A percentile compares a stretch with the other conserved stretches of the same genome.
Evolutionary conservation across 2,888 invertebrate genomes (phyloP).

Genomic region (Parapristionchus giblindavisi): DNA sequence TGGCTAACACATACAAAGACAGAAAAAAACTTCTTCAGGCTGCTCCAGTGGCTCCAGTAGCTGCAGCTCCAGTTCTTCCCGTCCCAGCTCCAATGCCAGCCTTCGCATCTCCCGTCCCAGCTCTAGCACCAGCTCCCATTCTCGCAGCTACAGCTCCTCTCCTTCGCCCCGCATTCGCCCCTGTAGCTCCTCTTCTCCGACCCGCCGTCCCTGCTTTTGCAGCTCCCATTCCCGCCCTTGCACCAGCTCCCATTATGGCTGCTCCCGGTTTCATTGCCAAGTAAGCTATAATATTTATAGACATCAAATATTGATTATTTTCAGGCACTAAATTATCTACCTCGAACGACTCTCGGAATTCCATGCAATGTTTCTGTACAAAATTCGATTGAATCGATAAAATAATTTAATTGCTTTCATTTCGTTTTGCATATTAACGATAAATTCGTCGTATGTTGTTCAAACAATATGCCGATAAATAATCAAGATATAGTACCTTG

Average conservation of each 20-base stretch:
- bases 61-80: no score
- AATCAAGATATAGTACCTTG: no score
- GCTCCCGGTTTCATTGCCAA: slow-evolving; percentile 6
- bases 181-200: background rate
- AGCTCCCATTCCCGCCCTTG: background rate
- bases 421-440: no score
- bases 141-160: slow-evolving; percentile 9
- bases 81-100: background rate
- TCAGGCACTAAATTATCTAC: background rate
- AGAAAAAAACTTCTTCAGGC: no score
- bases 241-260: background rate
- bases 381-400: no score
- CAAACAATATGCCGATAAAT: no score
- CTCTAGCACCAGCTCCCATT: slow-evolving; percentile 3
- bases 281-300: background rate
- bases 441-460: no score
- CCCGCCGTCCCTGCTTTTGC: slow-evolving; percentile 12
- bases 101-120: background rate
- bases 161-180: background rate
- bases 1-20: no score
- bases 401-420: no score
- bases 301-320: background rate
- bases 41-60: background rate
- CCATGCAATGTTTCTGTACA: background rate
- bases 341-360: background rate